These are phyloP conservation scores for Danio choprae DNA, from an alignment of 2,797 vertebrate species.

Conservation along the genomic window DNA sequence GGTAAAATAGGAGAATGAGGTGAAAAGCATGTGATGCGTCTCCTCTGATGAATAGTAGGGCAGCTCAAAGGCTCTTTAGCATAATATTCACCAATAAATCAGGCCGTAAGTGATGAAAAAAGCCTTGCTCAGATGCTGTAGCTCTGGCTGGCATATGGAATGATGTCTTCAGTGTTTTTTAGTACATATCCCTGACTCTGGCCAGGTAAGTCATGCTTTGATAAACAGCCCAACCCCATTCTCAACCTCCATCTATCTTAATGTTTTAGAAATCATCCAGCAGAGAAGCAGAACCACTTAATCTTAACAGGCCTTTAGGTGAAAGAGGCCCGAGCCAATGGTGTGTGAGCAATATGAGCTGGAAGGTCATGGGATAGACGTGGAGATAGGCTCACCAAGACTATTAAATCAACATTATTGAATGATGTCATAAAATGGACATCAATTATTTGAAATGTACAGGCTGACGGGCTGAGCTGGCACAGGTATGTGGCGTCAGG, in stretches of 20 bases:
- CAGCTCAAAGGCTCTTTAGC: slow-evolving; percentile 73
- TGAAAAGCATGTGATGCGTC: slow-evolving; percentile 65
- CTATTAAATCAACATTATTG: slow-evolving; percentile 29
- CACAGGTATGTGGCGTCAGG: slow-evolving; percentile 17
- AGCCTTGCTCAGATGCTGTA: slow-evolving; percentile 73
- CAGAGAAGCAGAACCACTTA: slow-evolving; percentile 30
- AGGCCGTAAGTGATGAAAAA: slow-evolving; percentile 74
- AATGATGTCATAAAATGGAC: slow-evolving; percentile 22
- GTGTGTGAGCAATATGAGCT: slow-evolving; percentile 24
- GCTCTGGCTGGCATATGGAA: slow-evolving; percentile 57
- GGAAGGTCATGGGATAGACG: slow-evolving; percentile 14
- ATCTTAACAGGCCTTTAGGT: slow-evolving; percentile 33
- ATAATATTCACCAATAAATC: slow-evolving; percentile 78
- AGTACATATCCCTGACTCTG: slow-evolving; percentile 4
- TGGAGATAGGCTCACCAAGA: slow-evolving; percentile 8
- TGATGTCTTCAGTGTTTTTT: slow-evolving; percentile 54
- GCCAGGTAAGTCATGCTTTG: slow-evolving; percentile 40
- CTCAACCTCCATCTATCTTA: slow-evolving; percentile 41
- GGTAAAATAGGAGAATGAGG: neutral
- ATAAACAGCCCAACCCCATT: slow-evolving; percentile 38
- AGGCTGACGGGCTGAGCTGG: slow-evolving; percentile 8
- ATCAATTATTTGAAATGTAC: slow-evolving; percentile 18
- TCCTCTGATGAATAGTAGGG: slow-evolving; percentile 69
- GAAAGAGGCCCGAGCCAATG: slow-evolving; percentile 21
- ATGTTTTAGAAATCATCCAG: slow-evolving; percentile 47